Evolutionary conservation across 2,113 vertebrate genomes (phyloP).

Genomic region (Stegastes partitus): DNA sequence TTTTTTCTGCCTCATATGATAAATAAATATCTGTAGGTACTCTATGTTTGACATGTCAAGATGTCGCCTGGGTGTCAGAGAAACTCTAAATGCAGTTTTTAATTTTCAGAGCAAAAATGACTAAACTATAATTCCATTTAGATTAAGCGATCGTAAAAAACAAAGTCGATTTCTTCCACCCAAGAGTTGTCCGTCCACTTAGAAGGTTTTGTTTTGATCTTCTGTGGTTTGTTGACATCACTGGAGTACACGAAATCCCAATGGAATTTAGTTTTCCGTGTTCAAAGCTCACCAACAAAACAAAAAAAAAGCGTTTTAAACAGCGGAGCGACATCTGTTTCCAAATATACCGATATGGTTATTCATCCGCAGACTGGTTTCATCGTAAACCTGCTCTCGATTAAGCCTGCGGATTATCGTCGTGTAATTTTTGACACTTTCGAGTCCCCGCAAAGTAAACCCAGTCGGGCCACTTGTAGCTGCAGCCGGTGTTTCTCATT

Average conservation of each 20-base stretch:
- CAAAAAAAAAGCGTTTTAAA: constrained; percentile 7
- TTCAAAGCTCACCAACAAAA: constrained; percentile 17
- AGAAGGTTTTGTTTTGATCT: constrained; percentile 16
- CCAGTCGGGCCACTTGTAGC: neutral
- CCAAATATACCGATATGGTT: constrained; percentile 33
- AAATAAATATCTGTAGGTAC: neutral
- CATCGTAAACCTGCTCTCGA: constrained; percentile 11
- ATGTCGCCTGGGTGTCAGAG: neutral
- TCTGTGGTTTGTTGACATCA: constrained; percentile 7
- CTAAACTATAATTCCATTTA: neutral
- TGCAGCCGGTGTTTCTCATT: neutral
- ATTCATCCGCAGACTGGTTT: constrained; percentile 21
- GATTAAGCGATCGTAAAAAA: neutral
- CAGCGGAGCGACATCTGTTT: constrained; percentile 44
- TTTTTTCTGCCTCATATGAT: neutral
- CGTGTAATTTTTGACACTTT: constrained; percentile 20
- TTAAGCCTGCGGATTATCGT: constrained; percentile 16
- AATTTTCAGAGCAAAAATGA: neutral
- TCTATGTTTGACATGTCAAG: neutral
- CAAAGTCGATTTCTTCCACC: neutral
- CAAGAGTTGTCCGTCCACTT: neutral
- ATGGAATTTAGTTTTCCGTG: constrained; percentile 6
- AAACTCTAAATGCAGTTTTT: neutral
- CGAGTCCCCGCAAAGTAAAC: constrained; percentile 9
- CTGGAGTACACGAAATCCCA: constrained; percentile 13